Base-by-base conservation (phyloP, 2,888 invertebrate genomes). In the Steinernema hermaphroditum region DNA sequence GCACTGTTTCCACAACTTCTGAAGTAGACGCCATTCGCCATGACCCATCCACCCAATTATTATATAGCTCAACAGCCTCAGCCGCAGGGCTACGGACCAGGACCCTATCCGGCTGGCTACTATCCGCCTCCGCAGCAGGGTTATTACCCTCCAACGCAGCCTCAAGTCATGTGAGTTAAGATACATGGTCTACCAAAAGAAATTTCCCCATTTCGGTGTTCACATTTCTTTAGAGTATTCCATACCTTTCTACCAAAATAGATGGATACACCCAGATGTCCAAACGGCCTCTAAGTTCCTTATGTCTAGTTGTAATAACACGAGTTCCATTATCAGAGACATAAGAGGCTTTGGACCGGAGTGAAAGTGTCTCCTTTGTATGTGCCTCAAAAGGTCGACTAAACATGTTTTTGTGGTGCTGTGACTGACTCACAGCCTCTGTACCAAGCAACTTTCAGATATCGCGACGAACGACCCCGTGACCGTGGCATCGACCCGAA, bases 161-260 rank as follows among this genome's bases (percentile, higher is more conserved):
- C 82, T 16, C 82, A 83, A 80, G 82, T 83, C 27, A 76, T 83
- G 82, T 83, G 43, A 79, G 82, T 81, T 71, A 49, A 41, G n/a
- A 27, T 72, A n/a, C 46, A 44, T 29, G 44, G 37, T 32, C 69
- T 32, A 69, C 43, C n/a, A 49, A 43, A 41, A 37, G 43, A 43
- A 70, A 43, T 69, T 34, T n/a, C 41, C 37, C 29, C 14, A 22
- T 14, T 29, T 8, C 27, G 22, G 41, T 73, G 32, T 34, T 34
- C 46, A 70, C 46, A n/a, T n/a, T n/a, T n/a, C n/a, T n/a, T n/a
- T n/a, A n/a, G n/a, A n/a, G n/a, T n/a, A n/a, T n/a, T n/a, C n/a
- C n/a, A n/a, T n/a, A n/a, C n/a, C n/a, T n/a, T n/a, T n/a, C n/a
- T n/a, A n/a, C n/a, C n/a, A n/a, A n/a, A n/a, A n/a, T n/a, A n/a